Evolutionary conservation across 2,888 invertebrate species (phyloP), one percentile per base, ranked within the genome.

Genomic region (Diarsia mendica): DNA sequence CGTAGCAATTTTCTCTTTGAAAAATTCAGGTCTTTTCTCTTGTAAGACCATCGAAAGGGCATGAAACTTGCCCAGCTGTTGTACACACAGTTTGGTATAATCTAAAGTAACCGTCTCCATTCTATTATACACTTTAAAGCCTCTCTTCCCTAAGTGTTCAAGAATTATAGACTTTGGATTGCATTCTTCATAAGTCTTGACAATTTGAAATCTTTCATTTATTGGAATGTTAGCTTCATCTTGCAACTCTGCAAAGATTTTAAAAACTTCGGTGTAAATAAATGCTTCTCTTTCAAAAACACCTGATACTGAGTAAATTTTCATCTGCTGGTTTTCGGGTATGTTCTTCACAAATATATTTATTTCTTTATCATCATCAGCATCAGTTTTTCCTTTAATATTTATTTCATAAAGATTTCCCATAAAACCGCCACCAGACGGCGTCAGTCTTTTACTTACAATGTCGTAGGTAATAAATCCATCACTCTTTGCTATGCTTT

Each of bases 311-410:
- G 91, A 88, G 65, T 91, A 86, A n/a, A 92, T 85, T 78, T 87
- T 85, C 67, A 91, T 80, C 1, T 89, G 73, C 23, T 89, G 86
- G 9, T 83, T 83, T 48, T 85, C 77, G 48, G 91, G 83, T n/a
- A 90, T 90, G n/a, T 89, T 83, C 79, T 95, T 95, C 2, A 91
- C 82, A 78, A 95, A 95, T 46, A 94, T 85, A 63, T 92, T 90
- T 6, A 87, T 87, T 86, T 91, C 86, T 69, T 83, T 85, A 23
- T 80, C 61, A 15, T 76, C 89, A 0, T 85, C 70, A 20, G 11
- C 51, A 39, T 39, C 39, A 0, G 88, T 89, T 82, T 81, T 79
- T 60, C 92, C 92, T 83, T 80, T 87, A 18, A 93, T 64, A 60
- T 91, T 84, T 13, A 93, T 85, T 89, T 91, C 91, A 55, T 88